Evolutionary conservation across 2,113 vertebrate species (phyloP), one percentile per base, ranked within the genome.

Genomic region (Lepus europaeus): DNA sequence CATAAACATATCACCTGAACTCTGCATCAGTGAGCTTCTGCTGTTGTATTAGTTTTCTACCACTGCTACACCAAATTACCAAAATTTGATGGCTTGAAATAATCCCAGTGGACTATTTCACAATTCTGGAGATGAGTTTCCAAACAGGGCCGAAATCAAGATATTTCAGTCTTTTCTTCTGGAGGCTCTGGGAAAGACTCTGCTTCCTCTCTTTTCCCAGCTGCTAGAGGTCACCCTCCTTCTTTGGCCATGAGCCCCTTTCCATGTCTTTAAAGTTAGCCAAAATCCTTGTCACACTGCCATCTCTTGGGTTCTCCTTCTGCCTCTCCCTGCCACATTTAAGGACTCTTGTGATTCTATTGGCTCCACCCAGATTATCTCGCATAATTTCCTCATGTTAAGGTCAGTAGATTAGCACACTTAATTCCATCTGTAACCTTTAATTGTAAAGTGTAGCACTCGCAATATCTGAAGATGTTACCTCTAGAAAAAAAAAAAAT

Each of bases 401-500:
- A 88, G 25, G 4, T 89, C 39, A 92, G 3, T 61, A 20, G 69
- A 80, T 90, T 84, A 91, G 16, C 70, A 79, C 93, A 63, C 3
- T 84, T 27, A 86, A 36, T 85, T 73, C 27, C n/a, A 82, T 74
- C 16, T 19, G 27, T 51, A 83, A 56, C n/a, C 33, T 83, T 86
- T 8, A 39, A 61, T 80, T 66, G 94, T 76, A 96, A 92, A 82
- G 19, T 33, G 2, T 77, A n/a, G 16, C 27, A 31, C 51, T 78
- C n/a, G 4, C n/a, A 61, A 70, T 64, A 63, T 70, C 6, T 2
- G 17, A 91, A 9, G 64, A 79, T 53, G 31, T 89, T 89, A 5
- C n/a, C 14, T 79, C 59, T 89, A 29, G 69, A 86, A 89, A 56
- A 53, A 86, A 89, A 56, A 53, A 59, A 23, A 87, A 66, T 81